Evolutionary conservation across 2,888 invertebrate species (phyloP).

Genomic region (Galerucella pusilla): DNA sequence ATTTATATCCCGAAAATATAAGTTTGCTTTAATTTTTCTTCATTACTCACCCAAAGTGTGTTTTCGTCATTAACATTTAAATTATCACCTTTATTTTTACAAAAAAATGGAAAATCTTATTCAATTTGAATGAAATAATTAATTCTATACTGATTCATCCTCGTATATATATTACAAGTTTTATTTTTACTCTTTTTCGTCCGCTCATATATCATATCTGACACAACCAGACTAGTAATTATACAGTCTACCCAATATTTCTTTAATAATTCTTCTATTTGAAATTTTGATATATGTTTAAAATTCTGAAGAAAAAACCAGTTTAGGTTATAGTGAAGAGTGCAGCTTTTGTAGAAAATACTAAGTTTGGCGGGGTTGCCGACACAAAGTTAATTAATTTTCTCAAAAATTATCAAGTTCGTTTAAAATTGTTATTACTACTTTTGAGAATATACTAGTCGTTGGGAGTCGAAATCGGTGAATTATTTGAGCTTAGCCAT

Average conservation of each 20-base stretch:
- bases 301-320: constrained; percentile 51
- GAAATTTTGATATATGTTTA: constrained; percentile 61
- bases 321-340: constrained; percentile 40
- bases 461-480: too few relatives aligned
- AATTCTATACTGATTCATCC: background rate
- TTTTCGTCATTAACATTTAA: too few relatives aligned
- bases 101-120: background rate
- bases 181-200: constrained; percentile 45
- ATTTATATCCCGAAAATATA: too few relatives aligned
- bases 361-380: constrained; percentile 22
- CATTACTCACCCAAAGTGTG: too few relatives aligned
- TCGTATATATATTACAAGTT: constrained; percentile 5
- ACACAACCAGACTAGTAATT: constrained; percentile 62
- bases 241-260: constrained; percentile 60
- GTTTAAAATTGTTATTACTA: too few relatives aligned
- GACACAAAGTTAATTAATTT: background rate
- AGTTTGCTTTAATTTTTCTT: too few relatives aligned
- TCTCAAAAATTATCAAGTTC: background rate
- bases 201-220: constrained; percentile 59
- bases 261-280: constrained; percentile 61
- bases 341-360: constrained; percentile 43
- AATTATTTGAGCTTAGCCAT: too few relatives aligned
- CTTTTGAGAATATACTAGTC: too few relatives aligned
- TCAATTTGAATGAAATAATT: background rate
- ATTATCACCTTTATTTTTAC: background rate